These are phyloP conservation scores for Xanthorhoe spadicearia DNA, from an alignment of 2,888 invertebrate genomes.

Conservation along the genomic window DNA sequence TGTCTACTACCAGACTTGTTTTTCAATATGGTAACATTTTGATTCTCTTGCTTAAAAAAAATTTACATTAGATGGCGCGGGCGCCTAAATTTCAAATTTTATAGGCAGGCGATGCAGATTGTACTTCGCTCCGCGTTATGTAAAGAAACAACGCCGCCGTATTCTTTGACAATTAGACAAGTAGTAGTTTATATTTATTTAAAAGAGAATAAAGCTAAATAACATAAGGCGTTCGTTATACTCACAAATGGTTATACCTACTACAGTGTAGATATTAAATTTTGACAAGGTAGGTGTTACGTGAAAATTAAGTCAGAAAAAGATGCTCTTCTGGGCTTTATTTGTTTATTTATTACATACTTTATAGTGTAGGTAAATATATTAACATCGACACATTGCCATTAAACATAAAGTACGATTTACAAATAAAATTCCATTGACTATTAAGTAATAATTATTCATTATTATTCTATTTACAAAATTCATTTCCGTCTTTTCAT, in stretches of 20 bases:
- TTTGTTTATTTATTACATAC: slow-evolving; percentile 72
- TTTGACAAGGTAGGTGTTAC: not conserved
- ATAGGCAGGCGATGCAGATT: too few relatives aligned
- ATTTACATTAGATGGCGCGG: not conserved
- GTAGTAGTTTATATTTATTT: too few relatives aligned
- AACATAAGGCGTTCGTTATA: too few relatives aligned
- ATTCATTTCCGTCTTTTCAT: slow-evolving; percentile 59
- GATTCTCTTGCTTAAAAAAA: not conserved
- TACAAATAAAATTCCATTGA: slow-evolving; percentile 71
- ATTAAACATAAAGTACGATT: slow-evolving; percentile 71
- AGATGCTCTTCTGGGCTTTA: slow-evolving; percentile 58
- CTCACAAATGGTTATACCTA: too few relatives aligned
- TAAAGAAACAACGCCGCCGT: too few relatives aligned
- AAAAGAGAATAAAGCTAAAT: too few relatives aligned
- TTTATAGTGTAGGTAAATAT: slow-evolving; percentile 64
- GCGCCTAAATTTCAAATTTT: too few relatives aligned
- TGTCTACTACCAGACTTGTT: too few relatives aligned
- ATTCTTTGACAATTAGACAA: too few relatives aligned
- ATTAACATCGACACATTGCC: slow-evolving; percentile 81
- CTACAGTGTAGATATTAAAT: too few relatives aligned
- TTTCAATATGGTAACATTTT: too few relatives aligned
- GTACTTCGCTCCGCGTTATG: too few relatives aligned
- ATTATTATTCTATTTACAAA: slow-evolving; percentile 68
- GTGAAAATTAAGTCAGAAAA: not conserved
- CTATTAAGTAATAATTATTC: not conserved